phyloP scores from a whole-genome alignment of 1,140 invertebrate genomes.

The Hermatobates lingyangjiaoensis region DNA sequence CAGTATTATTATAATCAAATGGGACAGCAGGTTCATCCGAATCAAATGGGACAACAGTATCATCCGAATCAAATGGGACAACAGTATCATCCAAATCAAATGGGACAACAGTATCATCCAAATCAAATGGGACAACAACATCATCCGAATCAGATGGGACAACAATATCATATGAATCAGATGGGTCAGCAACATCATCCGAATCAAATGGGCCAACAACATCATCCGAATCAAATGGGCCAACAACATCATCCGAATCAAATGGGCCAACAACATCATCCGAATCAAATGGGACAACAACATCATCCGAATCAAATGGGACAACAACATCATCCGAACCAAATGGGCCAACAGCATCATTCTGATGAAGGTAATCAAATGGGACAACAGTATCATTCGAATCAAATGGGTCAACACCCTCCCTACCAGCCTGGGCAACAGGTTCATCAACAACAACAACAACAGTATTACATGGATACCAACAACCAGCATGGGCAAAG shows the following conservation, averaged over 20 bases:
- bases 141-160: slow-evolving; percentile 8
- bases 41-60: slow-evolving; percentile 2
- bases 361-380: no score
- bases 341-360: slow-evolving; percentile 20
- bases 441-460: neutral
- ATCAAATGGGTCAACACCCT: slow-evolving; percentile 2
- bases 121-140: slow-evolving; percentile 6
- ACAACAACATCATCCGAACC: slow-evolving; percentile 23
- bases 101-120: slow-evolving; percentile 4
- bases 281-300: slow-evolving; percentile 10
- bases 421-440: neutral
- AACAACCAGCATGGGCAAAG: neutral
- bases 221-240: slow-evolving; percentile 16
- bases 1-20: slow-evolving; percentile 3
- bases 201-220: slow-evolving; percentile 11
- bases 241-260: slow-evolving; percentile 10
- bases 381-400: slow-evolving; percentile 7
- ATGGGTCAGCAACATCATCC: slow-evolving; percentile 7
- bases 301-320: slow-evolving; percentile 6
- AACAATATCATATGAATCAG: slow-evolving; percentile 14
- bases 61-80: slow-evolving; percentile 7
- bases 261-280: slow-evolving; percentile 11
- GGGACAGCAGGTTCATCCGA: slow-evolving; percentile 6
- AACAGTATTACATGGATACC: no score
- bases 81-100: slow-evolving; percentile 7